A percentile compares a stretch with the other conserved stretches of the same genome.
Conservation (phyloP, 2,113 vertebrate species). For the Sinocyclocheilus anophthalmus region DNA sequence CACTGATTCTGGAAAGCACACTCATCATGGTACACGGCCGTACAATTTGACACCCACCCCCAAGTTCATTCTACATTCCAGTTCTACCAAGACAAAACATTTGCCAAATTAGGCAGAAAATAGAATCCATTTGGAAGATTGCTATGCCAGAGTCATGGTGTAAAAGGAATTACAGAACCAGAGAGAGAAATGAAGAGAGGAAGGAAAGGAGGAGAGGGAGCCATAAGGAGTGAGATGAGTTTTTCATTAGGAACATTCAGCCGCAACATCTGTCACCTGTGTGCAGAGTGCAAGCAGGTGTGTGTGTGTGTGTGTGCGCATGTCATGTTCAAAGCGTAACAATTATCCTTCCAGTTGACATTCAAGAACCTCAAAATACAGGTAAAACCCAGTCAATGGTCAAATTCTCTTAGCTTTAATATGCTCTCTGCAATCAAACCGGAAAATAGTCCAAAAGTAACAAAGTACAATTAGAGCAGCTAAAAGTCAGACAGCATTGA, state of each 20-base stretch:
- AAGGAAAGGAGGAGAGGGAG: slow-evolving; percentile 16
- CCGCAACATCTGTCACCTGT: slow-evolving; percentile 53
- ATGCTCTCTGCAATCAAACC: too few relatives aligned
- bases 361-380: background rate
- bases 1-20: slow-evolving; percentile 12
- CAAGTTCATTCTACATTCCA: slow-evolving; percentile 53
- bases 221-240: slow-evolving; percentile 43
- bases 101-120: slow-evolving; percentile 71
- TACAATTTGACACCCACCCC: slow-evolving; percentile 45
- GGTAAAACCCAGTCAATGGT: background rate
- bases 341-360: slow-evolving; percentile 1
- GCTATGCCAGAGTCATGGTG: slow-evolving; percentile 33
- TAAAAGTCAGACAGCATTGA: too few relatives aligned
- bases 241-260: slow-evolving; percentile 50
- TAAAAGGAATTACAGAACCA: slow-evolving; percentile 8
- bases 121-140: slow-evolving; percentile 64
- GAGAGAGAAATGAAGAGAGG: slow-evolving; percentile 33
- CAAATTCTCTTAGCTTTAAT: too few relatives aligned
- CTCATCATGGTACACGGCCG: slow-evolving; percentile 6
- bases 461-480: too few relatives aligned
- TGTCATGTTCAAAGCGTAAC: background rate
- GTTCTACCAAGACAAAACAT: slow-evolving; percentile 59
- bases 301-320: background rate
- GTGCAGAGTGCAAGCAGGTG: slow-evolving; percentile 23
- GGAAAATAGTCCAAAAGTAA: too few relatives aligned